A percentile compares a stretch with the other conserved stretches of the same genome.
Conservation (phyloP, 2,888 invertebrate genomes). For the Cactoblastis cactorum region DNA sequence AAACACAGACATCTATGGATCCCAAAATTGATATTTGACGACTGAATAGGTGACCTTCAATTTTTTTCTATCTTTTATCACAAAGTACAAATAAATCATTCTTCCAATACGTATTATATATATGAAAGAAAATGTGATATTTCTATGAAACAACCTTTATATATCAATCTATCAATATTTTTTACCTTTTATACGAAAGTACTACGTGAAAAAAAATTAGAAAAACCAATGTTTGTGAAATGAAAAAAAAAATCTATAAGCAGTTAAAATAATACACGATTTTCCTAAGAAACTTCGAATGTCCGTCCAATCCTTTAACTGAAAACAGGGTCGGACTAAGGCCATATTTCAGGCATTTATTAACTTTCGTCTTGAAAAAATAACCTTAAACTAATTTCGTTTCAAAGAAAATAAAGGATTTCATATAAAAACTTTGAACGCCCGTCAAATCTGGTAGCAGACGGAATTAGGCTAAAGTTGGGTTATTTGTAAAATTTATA, state of each 20-base stretch:
- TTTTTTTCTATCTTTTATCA: background rate
- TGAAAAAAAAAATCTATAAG: background rate
- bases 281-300: slow-evolving; percentile 5
- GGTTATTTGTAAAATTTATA: too few relatives aligned
- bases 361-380: background rate
- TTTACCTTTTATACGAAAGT: background rate
- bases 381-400: background rate
- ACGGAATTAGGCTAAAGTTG: background rate
- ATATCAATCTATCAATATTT: background rate
- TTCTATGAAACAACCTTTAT: background rate
- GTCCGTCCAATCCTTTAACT: slow-evolving; percentile 8
- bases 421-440: background rate
- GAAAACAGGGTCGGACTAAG: background rate
- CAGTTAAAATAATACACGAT: background rate
- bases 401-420: background rate
- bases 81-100: background rate
- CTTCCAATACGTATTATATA: too few relatives aligned
- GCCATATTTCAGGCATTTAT: background rate
- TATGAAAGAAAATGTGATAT: background rate
- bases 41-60: background rate
- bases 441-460: background rate
- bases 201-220: background rate
- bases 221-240: background rate
- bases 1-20: too few relatives aligned
- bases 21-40: too few relatives aligned